phyloP scores from a whole-genome alignment of 2,113 vertebrate genomes.

The Hemibagrus wyckioides region DNA sequence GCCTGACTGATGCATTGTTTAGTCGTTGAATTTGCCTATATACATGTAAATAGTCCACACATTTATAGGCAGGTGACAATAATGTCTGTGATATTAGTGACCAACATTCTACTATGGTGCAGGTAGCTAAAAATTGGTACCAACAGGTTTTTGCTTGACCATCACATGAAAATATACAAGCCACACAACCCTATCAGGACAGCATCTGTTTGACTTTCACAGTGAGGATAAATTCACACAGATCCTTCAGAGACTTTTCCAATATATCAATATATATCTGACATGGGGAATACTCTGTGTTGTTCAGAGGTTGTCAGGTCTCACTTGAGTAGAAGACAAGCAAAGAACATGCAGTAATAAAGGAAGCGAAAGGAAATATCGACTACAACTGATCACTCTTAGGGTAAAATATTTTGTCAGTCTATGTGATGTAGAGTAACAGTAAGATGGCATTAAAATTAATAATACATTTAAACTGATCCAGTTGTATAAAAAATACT shows the following conservation, averaged over 20 bases:
- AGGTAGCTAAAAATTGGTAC: not conserved
- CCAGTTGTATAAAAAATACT: not conserved
- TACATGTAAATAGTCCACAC: not conserved
- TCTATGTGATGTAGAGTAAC: not conserved
- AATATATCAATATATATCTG: not conserved
- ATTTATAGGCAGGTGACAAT: not conserved
- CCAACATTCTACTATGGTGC: not conserved
- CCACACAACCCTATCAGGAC: not conserved
- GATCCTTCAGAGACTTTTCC: not conserved
- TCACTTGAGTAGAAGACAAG: not conserved
- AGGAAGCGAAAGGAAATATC: not conserved
- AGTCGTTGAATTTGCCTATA: not conserved
- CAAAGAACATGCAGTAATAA: not conserved
- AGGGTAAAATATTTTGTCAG: not conserved
- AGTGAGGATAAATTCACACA: not conserved
- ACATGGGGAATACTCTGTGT: not conserved
- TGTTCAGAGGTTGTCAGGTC: not conserved
- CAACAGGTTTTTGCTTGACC: not conserved
- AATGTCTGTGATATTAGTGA: not conserved
- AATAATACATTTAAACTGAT: not conserved
- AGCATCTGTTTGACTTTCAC: not conserved
- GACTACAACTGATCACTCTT: not conserved
- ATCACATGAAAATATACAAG: slow-evolving; percentile 12
- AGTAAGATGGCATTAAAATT: not conserved
- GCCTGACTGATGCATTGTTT: not conserved